Base-by-base conservation (phyloP, 2,888 invertebrate genomes). In the Melanotus villosus region DNA sequence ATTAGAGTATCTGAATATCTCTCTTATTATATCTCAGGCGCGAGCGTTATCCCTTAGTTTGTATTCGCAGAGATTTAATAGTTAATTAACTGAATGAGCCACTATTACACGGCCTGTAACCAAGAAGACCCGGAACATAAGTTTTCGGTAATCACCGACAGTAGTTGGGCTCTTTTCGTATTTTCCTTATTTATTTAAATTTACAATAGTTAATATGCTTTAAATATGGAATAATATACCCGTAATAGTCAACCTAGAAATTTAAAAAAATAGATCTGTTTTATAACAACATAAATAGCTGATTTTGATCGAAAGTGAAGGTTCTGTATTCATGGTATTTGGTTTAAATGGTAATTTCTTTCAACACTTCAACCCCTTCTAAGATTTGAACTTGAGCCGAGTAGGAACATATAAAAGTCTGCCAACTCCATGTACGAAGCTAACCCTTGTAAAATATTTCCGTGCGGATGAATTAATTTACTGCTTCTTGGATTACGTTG, bases 381-480 rank as follows among this genome's bases (percentile, higher is more conserved):
- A 38, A 38, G 2, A 14, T n/a, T 12, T 12, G 12, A 38, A 12
- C 14, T 14, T 38, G 38, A 38, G 14, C 14, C 1, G 38, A 14
- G 12, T 12, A n/a, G 12, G 45, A 18, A 45, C 21, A 45, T 38
- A 6, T 10, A 38, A 14, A n/a, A 38, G 45, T 14, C 4, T 16
- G 50, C 12, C 7, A 30, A 26, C 50, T 50, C 4, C 30, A 50
- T 19, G 26, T 30, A 12, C 14, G 26, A 6, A 26, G 26, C 26
- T 30, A 26, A 14, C 26, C 50, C 50, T 30, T 30, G 50, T 30
- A 50, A 30, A 30, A 30, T 50, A 50, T 19, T 26, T 50, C n/a
- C 50, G 50, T 50, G 50, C 10, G 50, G 26, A 21, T 14, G 50
- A 50, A 50, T 50, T 50, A 50, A 50, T 50, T 26, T 1, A 50